phyloP scores from a whole-genome alignment of 2,797 vertebrate genomes.

The Phylloscopus collybita region DNA sequence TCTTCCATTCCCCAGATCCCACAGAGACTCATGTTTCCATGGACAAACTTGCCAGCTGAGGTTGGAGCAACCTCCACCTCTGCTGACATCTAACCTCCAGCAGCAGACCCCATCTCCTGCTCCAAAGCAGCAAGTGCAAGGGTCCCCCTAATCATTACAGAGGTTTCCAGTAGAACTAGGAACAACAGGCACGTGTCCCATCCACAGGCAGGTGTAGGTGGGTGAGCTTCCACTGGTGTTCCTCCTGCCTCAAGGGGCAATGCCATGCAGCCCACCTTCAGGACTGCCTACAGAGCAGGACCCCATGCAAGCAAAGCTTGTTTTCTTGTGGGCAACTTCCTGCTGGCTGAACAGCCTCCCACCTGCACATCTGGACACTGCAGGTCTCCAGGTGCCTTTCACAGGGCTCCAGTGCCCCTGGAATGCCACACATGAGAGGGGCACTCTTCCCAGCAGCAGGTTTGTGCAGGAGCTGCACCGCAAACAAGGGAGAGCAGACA shows the following conservation, averaged over 20 bases:
- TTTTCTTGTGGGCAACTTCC: background rate
- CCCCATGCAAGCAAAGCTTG: background rate
- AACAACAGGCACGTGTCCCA: background rate
- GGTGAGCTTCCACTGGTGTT: background rate
- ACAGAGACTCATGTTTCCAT: background rate
- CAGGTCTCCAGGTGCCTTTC: background rate
- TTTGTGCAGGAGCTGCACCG: background rate
- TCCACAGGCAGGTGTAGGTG: background rate
- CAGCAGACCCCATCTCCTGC: background rate
- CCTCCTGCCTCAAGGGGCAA: background rate
- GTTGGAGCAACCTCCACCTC: background rate
- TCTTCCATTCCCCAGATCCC: background rate
- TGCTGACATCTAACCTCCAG: background rate
- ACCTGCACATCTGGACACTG: background rate
- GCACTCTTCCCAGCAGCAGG: background rate
- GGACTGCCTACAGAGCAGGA: background rate
- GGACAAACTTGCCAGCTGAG: background rate
- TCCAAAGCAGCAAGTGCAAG: background rate
- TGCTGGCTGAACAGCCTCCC: background rate
- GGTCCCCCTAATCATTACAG: background rate
- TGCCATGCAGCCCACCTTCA: rapidly evolving
- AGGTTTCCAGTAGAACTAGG: background rate
- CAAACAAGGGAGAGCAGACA: background rate
- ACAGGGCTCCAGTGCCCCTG: rapidly evolving
- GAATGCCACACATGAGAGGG: rapidly evolving